These are phyloP conservation scores for Meiosimyza platycephala DNA, from an alignment of 2,888 invertebrate genomes.

Conservation along the genomic window DNA sequence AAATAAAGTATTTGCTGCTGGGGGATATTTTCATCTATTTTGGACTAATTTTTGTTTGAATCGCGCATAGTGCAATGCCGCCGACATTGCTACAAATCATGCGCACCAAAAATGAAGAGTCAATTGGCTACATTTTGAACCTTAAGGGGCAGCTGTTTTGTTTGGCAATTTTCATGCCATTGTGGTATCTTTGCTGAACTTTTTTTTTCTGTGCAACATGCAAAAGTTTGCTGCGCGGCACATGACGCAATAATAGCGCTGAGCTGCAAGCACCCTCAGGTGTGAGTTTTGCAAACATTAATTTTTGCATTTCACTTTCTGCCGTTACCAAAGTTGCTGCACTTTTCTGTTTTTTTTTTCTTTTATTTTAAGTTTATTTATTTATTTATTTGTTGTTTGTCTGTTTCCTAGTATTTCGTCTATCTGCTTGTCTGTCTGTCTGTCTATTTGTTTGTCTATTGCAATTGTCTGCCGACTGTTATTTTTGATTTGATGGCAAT, in stretches of 20 bases:
- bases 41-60: not conserved
- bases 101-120: constrained; percentile 27
- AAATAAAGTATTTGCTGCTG: no score
- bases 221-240: not conserved
- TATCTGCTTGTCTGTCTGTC: constrained; percentile 38
- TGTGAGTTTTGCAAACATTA: constrained; percentile 26
- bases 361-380: not conserved
- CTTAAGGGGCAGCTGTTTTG: constrained; percentile 19
- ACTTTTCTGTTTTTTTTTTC: not conserved
- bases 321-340: not conserved
- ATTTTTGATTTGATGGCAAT: constrained; percentile 52
- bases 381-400: constrained; percentile 12
- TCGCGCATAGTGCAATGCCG: not conserved
- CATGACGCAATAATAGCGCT: constrained; percentile 3
- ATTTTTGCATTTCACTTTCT: constrained; percentile 55
- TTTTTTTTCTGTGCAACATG: constrained; percentile 4
- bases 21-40: no score
- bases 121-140: constrained; percentile 23
- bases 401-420: constrained; percentile 30
- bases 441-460: constrained; percentile 43
- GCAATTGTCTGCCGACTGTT: constrained; percentile 50
- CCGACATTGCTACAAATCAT: constrained; percentile 23
- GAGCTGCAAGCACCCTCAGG: constrained; percentile 17
- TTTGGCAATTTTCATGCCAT: constrained; percentile 20
- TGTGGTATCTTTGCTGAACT: not conserved